A percentile compares a stretch with the other conserved stretches of the same genome.
Conservation (phyloP, 2,113 vertebrate genomes). For the Origma solitaria region DNA sequence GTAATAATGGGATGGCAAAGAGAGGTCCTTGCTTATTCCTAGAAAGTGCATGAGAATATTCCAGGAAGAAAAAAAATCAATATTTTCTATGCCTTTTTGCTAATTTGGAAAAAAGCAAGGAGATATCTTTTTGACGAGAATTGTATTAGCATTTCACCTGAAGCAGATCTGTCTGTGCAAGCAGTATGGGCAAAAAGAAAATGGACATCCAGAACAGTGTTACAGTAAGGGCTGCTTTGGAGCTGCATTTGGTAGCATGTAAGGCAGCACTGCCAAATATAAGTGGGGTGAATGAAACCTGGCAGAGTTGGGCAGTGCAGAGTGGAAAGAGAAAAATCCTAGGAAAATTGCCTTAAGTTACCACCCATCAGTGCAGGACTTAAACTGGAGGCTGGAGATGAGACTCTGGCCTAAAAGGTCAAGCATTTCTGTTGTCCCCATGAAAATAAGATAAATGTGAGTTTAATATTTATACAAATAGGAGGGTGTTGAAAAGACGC, state of each 20-base stretch:
- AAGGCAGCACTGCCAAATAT: background rate
- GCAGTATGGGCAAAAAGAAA: background rate
- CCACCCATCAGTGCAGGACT: background rate
- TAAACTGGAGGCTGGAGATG: background rate
- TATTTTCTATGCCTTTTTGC: background rate
- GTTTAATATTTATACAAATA: background rate
- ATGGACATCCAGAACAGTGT: background rate
- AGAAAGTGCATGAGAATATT: background rate
- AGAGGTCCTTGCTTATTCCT: background rate
- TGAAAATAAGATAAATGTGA: background rate
- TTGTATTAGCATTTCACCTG: background rate
- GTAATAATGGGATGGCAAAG: constrained; percentile 5
- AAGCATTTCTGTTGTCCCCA: background rate
- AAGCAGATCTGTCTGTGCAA: background rate
- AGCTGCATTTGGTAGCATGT: background rate
- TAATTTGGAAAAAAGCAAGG: background rate
- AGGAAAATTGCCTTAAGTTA: background rate
- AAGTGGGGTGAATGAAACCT: background rate
- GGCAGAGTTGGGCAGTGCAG: background rate
- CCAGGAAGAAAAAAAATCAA: background rate
- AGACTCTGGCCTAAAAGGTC: background rate
- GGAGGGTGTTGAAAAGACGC: background rate
- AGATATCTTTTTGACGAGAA: background rate
- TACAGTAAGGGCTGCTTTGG: background rate
- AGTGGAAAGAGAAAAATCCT: background rate